A percentile compares a stretch with the other conserved stretches of the same genome.
Evolutionary conservation across 1,140 invertebrate species (phyloP).

Genomic region (Bombus turneri): DNA sequence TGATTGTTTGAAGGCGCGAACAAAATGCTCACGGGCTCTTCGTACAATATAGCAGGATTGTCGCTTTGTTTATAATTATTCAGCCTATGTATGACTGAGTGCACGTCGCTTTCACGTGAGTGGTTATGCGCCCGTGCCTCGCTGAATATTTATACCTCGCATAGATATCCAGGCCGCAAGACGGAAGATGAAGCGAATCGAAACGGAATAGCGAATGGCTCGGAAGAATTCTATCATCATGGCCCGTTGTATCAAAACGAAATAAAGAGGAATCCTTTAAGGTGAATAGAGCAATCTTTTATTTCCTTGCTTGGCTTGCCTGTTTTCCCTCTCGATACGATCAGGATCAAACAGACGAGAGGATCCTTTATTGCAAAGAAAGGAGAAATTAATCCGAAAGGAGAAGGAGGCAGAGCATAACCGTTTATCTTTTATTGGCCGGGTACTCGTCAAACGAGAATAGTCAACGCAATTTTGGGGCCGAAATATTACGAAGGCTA

Average conservation of each 20-base stretch:
- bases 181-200: background rate
- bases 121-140: background rate
- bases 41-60: background rate
- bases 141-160: background rate
- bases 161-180: background rate
- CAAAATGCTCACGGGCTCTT: background rate
- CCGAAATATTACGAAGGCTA: slow-evolving; percentile 17
- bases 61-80: slow-evolving; percentile 1
- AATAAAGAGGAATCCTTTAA: slow-evolving; percentile 29
- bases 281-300: slow-evolving; percentile 8
- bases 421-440: slow-evolving; percentile 14
- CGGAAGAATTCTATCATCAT: slow-evolving; percentile 18
- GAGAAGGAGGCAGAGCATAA: background rate
- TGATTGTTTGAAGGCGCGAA: background rate
- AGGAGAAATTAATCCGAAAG: slow-evolving; percentile 63
- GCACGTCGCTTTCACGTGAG: too few species aligned
- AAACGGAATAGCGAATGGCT: background rate
- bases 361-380: slow-evolving; percentile 51
- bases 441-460: slow-evolving; percentile 13
- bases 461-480: background rate
- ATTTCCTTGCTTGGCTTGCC: slow-evolving; percentile 7
- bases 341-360: slow-evolving; percentile 37
- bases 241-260: background rate
- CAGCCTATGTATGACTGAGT: background rate
- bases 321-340: slow-evolving; percentile 44